phyloP scores from a whole-genome alignment of 2,797 vertebrate genomes.

The Brachyrhaphis roseni region DNA sequence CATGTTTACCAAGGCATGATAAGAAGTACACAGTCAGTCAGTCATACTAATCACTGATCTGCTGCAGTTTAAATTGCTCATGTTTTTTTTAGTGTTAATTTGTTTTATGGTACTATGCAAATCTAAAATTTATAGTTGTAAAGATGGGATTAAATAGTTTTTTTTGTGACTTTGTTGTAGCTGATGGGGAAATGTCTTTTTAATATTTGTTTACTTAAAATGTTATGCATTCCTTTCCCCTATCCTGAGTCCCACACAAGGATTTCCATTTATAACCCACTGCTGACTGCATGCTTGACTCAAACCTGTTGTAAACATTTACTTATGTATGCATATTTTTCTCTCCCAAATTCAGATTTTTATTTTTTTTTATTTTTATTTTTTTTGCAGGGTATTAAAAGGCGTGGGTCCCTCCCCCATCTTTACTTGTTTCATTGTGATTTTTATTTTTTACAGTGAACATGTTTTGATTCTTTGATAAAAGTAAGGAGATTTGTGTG shows the following conservation, averaged over 20 bases:
- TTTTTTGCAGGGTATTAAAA: neutral
- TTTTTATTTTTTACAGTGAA: neutral
- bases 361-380: neutral
- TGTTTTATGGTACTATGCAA: neutral
- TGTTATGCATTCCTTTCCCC: neutral
- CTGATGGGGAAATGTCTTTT: neutral
- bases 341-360: neutral
- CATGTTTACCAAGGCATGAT: neutral
- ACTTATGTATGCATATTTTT: neutral
- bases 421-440: neutral
- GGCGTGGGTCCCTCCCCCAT: neutral
- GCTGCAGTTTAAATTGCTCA: neutral
- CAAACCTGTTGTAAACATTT: neutral
- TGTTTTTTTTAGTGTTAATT: neutral
- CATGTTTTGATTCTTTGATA: constrained; percentile 10
- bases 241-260: neutral
- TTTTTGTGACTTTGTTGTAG: neutral
- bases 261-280: neutral
- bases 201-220: neutral
- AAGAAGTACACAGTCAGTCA: too few relatives aligned
- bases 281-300: neutral
- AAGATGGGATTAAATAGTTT: neutral
- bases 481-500: constrained; percentile 51
- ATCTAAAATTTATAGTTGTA: neutral
- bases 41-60: neutral